These are phyloP conservation scores for Lemur catta DNA, from an alignment of 2,797 vertebrate genomes.

Conservation along the genomic window DNA sequence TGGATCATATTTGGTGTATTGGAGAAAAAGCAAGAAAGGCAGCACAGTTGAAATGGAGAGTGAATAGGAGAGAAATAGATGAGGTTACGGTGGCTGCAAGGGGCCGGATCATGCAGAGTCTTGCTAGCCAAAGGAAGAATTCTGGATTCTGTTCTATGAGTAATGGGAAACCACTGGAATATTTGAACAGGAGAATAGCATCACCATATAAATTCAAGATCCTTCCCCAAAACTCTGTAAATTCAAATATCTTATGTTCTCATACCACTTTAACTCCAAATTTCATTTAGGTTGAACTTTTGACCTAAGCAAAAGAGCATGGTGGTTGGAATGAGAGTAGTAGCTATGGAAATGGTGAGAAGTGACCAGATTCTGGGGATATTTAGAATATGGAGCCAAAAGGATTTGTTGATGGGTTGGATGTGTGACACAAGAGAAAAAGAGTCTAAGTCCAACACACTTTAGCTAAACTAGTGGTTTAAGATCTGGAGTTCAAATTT, in stretches of 20 bases:
- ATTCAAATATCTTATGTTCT: not conserved
- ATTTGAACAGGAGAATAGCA: not conserved
- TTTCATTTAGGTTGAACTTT: not conserved
- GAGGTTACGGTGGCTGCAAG: not conserved
- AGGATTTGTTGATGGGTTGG: not conserved
- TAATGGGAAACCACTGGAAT: not conserved
- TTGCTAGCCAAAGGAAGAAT: not conserved
- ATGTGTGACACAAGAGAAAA: not conserved
- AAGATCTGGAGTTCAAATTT: not conserved
- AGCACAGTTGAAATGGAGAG: not conserved
- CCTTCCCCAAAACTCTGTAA: not conserved
- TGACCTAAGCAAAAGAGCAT: not conserved
- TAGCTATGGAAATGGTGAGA: not conserved
- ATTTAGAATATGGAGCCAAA: not conserved
- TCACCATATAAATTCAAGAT: not conserved
- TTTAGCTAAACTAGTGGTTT: not conserved
- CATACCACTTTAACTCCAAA: not conserved
- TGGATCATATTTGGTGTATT: not conserved
- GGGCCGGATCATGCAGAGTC: not conserved
- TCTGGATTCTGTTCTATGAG: not conserved
- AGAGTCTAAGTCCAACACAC: not conserved
- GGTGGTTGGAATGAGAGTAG: not conserved
- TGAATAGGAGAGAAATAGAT: not conserved
- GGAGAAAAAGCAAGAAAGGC: not conserved
- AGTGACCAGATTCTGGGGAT: not conserved